phyloP scores from a whole-genome alignment of 2,888 invertebrate genomes.

The Portevinia maculata region DNA sequence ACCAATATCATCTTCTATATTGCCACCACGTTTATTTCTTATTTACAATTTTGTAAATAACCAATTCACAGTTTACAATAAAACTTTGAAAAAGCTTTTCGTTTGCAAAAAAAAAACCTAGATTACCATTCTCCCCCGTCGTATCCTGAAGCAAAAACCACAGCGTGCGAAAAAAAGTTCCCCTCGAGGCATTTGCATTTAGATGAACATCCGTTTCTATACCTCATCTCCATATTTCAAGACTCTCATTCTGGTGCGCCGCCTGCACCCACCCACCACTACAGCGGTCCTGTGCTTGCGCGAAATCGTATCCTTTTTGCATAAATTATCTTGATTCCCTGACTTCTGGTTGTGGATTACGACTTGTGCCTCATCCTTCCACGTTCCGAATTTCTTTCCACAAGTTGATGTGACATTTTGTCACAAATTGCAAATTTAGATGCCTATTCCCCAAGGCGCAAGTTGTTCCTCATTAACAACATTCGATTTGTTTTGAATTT shows the following conservation, averaged over 20 bases:
- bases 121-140: constrained; percentile 3
- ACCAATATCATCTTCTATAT: constrained; percentile 27
- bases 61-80: constrained; percentile 59
- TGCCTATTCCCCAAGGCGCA: constrained; percentile 30
- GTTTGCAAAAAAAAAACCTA: constrained; percentile 36
- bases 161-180: constrained; percentile 47
- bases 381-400: not conserved
- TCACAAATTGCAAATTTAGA: constrained; percentile 72
- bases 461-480: constrained; percentile 67
- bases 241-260: constrained; percentile 19
- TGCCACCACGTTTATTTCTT: constrained; percentile 63
- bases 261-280: not conserved
- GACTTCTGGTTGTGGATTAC: constrained; percentile 63
- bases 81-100: constrained; percentile 43
- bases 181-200: constrained; percentile 71
- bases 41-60: constrained; percentile 69
- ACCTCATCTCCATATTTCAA: constrained; percentile 72
- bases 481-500: constrained; percentile 62
- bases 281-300: constrained; percentile 24
- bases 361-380: constrained; percentile 2
- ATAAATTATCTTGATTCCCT: constrained; percentile 72
- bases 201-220: constrained; percentile 72
- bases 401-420: constrained; percentile 63
- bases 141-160: constrained; percentile 25
- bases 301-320: constrained; percentile 73